Evolutionary conservation across 1,140 invertebrate genomes (phyloP), one percentile per base, ranked within the genome.

Genomic region (Drosophila subobscura): DNA sequence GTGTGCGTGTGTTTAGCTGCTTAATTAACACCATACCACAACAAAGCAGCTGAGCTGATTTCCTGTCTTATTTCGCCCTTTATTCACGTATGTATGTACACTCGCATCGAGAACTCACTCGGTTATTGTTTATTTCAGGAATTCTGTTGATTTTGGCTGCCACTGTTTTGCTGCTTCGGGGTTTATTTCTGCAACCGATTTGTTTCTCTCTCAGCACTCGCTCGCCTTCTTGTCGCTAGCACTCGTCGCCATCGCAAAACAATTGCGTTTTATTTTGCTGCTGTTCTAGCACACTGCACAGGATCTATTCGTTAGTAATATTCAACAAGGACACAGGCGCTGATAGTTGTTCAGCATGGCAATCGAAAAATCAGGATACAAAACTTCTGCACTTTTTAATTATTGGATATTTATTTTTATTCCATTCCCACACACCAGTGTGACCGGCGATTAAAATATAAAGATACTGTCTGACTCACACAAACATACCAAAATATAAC

Each of bases 21-120:
- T 77, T 65, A 72, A 79, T 86, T 80, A 71, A 67, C 72, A 68
- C 60, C 61, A 67, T 72, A 68, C 60, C 61, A 67, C 61, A 85
- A 75, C 66, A 84, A 73, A 79, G 72, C 80, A 85, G 68, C 81
- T 76, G 76, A 57, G 55, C 44, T 27, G 63, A 68, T 47, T 55
- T 68, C 37, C 33, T 46, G 41, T 23, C 42, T 61, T 66, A 66
- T 54, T 29, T 27, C 46, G 22, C 5, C 41, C 5, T 42, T 56
- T 47, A 53, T 72, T 33, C 45, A 49, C 33, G 29, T n/a, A n/a
- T n/a, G n/a, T n/a, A n/a, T n/a, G n/a, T 58, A 49, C 51, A 60
- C 56, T 54, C 59, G 44, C 52, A 37, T 37, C 33, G 55, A 25
- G 44, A 61, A 83, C 79, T 80, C 70, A 81, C 73, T 81, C 56